Evolutionary conservation across 2,888 invertebrate species (phyloP), one percentile per base, ranked within the genome.

Genomic region (Mythimna ferrago): DNA sequence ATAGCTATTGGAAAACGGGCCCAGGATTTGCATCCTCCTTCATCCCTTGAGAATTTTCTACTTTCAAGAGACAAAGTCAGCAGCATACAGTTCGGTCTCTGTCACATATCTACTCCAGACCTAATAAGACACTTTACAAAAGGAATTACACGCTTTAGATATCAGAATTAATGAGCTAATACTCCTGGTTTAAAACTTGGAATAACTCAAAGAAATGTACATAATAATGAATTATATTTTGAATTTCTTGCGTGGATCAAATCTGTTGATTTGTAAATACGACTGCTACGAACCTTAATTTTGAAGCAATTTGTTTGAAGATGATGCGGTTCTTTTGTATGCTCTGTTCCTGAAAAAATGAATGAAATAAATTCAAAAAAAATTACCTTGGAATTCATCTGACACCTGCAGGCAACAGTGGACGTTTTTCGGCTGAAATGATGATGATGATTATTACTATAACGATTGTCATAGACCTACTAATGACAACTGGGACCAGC

Each of bases 131-230:
- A 61, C n/a, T 66, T 70, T 53, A 62, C 66, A 71, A 80, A 81
- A 73, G 66, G 63, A 76, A 76, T 80, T 76, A 76, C 61, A 78
- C 63, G 68, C 70, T 66, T 73, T 76, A 68, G 66, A 71, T 73
- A 84, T 70, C 73, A 72, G 65, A 79, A 75, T 83, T 78, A 81
- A 83, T 73, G 76, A 79, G 73, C 41, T 81, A 84, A 81, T 73
- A 71, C 58, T 61, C 58, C 58, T 14, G 57, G 51, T 64, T 64
- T 70, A 74, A 76, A 81, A 81, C 64, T 83, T 76, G 72, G 32
- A 72, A 79, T 72, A 73, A 71, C 67, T 80, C 38, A 21, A 6
- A 67, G 26, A 63, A 71, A 75, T 66, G 73, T 69, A 76, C 66
- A 80, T 83, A 83, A 83, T 76, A 73, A 83, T 69, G 60, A 80